phyloP scores from a whole-genome alignment of 2,113 vertebrate genomes.

The Scatophagus argus region DNA sequence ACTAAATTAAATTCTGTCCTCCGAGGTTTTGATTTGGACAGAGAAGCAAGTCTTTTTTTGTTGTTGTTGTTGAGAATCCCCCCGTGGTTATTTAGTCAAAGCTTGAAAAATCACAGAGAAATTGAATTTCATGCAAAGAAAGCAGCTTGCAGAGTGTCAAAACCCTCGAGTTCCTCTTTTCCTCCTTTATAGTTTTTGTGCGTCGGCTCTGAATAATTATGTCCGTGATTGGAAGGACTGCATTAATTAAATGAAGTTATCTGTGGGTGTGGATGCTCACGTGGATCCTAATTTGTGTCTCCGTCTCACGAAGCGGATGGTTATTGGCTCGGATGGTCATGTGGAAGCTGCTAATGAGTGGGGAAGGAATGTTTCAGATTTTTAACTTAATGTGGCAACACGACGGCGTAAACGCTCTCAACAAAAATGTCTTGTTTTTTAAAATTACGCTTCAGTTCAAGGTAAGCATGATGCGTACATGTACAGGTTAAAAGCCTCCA shows the following conservation, averaged over 20 bases:
- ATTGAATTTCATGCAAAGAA: constrained; percentile 1
- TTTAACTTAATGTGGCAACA: not conserved
- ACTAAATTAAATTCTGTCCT: constrained; percentile 28
- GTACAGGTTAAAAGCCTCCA: not conserved
- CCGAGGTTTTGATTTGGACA: constrained; percentile 34
- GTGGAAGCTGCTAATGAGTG: not conserved
- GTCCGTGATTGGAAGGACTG: not conserved
- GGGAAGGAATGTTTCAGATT: not conserved
- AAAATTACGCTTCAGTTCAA: not conserved
- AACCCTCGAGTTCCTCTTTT: not conserved
- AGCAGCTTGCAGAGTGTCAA: constrained; percentile 2
- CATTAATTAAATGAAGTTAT: not conserved
- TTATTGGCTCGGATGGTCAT: not conserved
- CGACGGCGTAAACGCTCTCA: not conserved
- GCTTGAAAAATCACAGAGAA: constrained; percentile 21
- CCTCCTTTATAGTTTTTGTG: not conserved
- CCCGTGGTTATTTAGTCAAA: not conserved
- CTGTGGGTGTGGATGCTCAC: not conserved
- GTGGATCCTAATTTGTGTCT: not conserved
- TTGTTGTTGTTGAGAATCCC: constrained; percentile 4
- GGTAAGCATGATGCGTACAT: not conserved
- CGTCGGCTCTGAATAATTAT: not conserved
- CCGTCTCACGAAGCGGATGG: not conserved
- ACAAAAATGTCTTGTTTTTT: not conserved
- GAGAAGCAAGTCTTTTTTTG: constrained; percentile 4